phyloP scores from a whole-genome alignment of 1,140 invertebrate species.

The Dryas iulia region DNA sequence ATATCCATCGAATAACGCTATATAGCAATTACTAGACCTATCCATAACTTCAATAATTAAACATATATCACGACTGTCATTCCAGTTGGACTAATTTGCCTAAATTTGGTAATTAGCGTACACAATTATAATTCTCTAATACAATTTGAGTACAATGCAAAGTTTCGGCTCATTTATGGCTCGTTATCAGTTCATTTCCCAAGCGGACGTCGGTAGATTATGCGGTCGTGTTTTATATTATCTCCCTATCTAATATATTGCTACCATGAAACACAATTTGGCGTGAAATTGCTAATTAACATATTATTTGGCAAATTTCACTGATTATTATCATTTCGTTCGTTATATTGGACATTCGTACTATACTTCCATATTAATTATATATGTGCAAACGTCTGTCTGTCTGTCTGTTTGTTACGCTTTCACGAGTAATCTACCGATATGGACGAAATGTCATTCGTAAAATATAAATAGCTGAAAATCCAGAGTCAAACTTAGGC shows the following conservation, averaged over 20 bases:
- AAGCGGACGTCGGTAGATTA: constrained; percentile 17
- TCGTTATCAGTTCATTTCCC: constrained; percentile 4
- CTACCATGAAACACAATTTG: constrained; percentile 26
- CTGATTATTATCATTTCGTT: constrained; percentile 6
- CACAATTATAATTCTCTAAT: neutral
- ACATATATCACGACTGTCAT: no score
- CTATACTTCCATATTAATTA: no score
- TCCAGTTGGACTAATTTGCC: no score
- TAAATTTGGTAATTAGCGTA: neutral
- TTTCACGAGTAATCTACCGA: no score
- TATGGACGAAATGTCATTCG: no score
- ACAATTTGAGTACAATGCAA: neutral
- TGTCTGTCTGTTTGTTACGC: no score
- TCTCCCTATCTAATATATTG: constrained; percentile 38
- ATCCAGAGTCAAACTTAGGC: no score
- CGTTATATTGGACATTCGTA: neutral
- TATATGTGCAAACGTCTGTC: no score
- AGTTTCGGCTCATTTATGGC: neutral
- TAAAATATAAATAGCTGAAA: no score
- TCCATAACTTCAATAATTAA: no score
- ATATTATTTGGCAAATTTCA: constrained; percentile 25
- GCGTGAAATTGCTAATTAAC: constrained; percentile 19
- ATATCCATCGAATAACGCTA: no score
- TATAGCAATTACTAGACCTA: no score
- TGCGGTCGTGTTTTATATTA: constrained; percentile 16